These are phyloP conservation scores for Cybosia mesomella DNA, from an alignment of 2,888 invertebrate species.

Conservation along the genomic window DNA sequence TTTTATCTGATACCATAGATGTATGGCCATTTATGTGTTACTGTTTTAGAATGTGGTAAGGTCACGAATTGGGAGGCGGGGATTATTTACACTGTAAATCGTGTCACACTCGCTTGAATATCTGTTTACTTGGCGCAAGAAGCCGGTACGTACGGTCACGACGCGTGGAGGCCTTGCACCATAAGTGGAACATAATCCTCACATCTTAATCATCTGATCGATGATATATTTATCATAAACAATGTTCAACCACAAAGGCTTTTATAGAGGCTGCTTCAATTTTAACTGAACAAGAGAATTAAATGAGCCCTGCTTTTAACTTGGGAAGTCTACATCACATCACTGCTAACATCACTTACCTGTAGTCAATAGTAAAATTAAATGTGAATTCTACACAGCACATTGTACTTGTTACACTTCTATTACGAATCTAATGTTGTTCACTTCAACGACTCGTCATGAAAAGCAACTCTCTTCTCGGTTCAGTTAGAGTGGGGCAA, in stretches of 20 bases:
- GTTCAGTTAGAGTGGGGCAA: constrained; percentile 74
- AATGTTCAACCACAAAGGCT: constrained; percentile 64
- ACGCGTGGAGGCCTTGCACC: constrained; percentile 35
- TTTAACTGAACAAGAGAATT: constrained; percentile 69
- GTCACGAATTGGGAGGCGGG: constrained; percentile 56
- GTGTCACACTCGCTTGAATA: constrained; percentile 28
- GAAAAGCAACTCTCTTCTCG: constrained; percentile 32
- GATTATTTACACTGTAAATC: constrained; percentile 34
- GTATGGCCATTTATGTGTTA: constrained; percentile 75
- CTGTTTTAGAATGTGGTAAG: constrained; percentile 62
- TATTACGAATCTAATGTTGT: constrained; percentile 18
- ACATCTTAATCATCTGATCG: constrained; percentile 66
- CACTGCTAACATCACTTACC: constrained; percentile 60
- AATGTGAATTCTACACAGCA: constrained; percentile 42
- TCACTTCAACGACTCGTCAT: constrained; percentile 8
- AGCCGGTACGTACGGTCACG: constrained; percentile 33
- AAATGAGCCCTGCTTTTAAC: constrained; percentile 32
- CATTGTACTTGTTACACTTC: constrained; percentile 36
- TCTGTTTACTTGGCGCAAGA: constrained; percentile 26
- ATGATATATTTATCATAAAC: constrained; percentile 58
- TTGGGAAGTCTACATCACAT: constrained; percentile 56
- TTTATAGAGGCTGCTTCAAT: constrained; percentile 69
- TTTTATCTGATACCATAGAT: constrained; percentile 72
- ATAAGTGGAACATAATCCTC: constrained; percentile 69
- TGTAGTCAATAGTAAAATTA: constrained; percentile 42